These are phyloP conservation scores for Eupithecia subumbrata DNA, from an alignment of 2,888 invertebrate genomes.

Conservation along the genomic window DNA sequence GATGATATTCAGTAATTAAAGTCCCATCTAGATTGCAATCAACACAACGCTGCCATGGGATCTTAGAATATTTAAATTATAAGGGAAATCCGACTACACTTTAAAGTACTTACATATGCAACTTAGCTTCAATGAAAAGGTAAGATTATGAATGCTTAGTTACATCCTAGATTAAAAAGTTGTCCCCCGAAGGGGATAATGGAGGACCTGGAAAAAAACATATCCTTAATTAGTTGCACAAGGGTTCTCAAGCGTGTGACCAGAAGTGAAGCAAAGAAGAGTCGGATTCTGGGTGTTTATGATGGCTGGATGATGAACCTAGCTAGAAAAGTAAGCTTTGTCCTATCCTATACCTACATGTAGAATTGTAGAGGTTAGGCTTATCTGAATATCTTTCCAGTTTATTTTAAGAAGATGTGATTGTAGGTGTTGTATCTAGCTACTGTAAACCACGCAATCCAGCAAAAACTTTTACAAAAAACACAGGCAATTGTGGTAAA, in stretches of 20 bases:
- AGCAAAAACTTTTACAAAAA: slow-evolving; percentile 22
- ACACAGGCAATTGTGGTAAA: slow-evolving; percentile 14
- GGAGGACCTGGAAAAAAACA: too few relatives aligned
- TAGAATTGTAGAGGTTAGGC: neutral
- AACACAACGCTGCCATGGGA: slow-evolving; percentile 22
- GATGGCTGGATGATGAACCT: neutral
- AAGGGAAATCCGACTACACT: neutral
- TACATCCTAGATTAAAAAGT: neutral
- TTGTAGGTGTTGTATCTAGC: neutral
- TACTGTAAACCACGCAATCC: neutral
- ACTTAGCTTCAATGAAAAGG: neutral
- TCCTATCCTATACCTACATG: neutral
- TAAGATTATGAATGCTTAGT: neutral
- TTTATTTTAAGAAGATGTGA: neutral
- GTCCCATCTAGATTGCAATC: slow-evolving; percentile 48
- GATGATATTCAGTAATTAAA: slow-evolving; percentile 42
- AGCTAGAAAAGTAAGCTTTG: too few relatives aligned
- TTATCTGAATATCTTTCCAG: neutral
- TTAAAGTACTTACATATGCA: neutral
- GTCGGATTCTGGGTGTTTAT: neutral
- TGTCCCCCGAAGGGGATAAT: too few relatives aligned
- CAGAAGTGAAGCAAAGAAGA: too few relatives aligned
- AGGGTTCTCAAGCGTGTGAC: too few relatives aligned
- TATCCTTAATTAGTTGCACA: too few relatives aligned
- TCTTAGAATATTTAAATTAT: slow-evolving; percentile 11